phyloP scores from a whole-genome alignment of 2,888 invertebrate species.

The Escarpia spicata region DNA sequence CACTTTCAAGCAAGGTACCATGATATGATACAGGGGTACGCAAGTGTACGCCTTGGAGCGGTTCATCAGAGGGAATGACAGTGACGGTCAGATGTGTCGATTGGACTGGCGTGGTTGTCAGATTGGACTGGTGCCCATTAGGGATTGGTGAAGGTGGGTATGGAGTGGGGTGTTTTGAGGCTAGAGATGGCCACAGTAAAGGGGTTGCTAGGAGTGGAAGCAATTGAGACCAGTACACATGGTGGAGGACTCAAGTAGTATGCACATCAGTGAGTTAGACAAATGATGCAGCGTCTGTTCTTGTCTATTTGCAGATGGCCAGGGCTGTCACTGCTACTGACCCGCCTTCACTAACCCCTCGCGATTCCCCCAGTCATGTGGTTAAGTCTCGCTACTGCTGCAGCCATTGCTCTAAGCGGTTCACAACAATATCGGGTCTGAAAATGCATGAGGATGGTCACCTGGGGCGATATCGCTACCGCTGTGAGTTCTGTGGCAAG shows the following conservation, averaged over 20 bases:
- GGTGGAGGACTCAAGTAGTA: not conserved
- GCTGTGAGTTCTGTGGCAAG: conserved; percentile 18
- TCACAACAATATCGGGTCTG: not conserved
- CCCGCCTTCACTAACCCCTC: not conserved
- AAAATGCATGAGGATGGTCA: conserved; percentile 22
- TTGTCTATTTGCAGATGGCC: not conserved
- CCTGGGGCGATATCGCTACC: conserved; percentile 17
- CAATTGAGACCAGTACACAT: not conserved
- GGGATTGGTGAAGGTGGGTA: not conserved
- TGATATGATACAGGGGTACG: too few relatives aligned
- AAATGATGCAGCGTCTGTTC: conserved; percentile 5
- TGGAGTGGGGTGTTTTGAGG: not conserved
- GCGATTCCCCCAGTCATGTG: not conserved
- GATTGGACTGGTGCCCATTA: not conserved
- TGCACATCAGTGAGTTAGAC: not conserved
- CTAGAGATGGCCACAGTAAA: not conserved
- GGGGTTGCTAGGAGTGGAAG: not conserved
- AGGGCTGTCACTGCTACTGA: not conserved
- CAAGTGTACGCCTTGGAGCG: too few relatives aligned
- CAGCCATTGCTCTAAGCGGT: not conserved
- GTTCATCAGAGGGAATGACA: too few relatives aligned
- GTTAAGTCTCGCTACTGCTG: not conserved
- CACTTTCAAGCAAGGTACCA: not conserved
- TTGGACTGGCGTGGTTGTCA: not conserved
- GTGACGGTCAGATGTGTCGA: too few relatives aligned